A percentile compares a stretch with the other conserved stretches of the same genome.
Evolutionary conservation across 2,113 vertebrate genomes (phyloP).

Genomic region (Muntiacus reevesi): DNA sequence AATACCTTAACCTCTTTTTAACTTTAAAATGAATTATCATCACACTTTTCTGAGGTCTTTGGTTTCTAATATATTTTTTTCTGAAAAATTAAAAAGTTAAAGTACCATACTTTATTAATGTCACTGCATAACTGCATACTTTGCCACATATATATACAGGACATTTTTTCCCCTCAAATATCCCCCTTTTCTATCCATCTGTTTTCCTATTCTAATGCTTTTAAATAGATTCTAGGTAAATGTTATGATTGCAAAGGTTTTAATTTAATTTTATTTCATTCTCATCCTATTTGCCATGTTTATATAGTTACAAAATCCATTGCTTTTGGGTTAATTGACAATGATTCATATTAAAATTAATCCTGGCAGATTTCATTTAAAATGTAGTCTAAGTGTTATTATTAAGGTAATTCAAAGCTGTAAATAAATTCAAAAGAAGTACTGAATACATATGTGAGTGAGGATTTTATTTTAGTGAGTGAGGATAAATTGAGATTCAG

Average conservation of each 20-base stretch:
- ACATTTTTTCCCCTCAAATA: not conserved
- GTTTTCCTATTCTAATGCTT: not conserved
- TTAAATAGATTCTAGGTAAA: not conserved
- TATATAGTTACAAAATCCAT: not conserved
- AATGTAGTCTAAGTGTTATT: not conserved
- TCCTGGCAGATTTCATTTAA: not conserved
- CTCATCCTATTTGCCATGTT: not conserved
- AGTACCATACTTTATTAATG: not conserved
- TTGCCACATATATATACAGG: not conserved
- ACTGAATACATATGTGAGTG: not conserved
- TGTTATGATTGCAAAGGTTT: not conserved
- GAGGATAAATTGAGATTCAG: not conserved
- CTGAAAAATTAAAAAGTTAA: not conserved
- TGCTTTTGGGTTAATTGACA: not conserved
- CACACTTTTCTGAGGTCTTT: not conserved
- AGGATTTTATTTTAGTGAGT: not conserved
- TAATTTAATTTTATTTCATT: not conserved
- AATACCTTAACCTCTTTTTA: not conserved
- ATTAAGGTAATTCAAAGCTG: not conserved
- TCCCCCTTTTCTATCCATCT: not conserved
- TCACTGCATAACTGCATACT: not conserved
- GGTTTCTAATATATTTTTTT: not conserved
- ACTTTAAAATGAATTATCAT: not conserved
- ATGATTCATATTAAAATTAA: not conserved
- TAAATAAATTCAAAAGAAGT: not conserved